Evolutionary conservation across 2,888 invertebrate genomes (phyloP).

Genomic region (Drosophila nigritarsus): DNA sequence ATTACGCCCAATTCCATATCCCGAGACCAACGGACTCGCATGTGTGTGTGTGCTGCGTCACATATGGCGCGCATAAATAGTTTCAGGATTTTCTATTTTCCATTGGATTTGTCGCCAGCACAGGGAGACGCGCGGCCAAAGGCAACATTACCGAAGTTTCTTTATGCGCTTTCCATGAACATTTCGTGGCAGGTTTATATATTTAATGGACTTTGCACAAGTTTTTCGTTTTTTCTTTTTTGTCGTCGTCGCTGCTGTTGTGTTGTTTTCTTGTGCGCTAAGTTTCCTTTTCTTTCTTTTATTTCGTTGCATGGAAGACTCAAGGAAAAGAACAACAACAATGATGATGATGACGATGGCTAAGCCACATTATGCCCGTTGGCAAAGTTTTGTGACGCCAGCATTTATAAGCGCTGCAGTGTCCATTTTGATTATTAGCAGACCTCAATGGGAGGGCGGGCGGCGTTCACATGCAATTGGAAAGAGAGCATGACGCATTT

Average conservation of each 20-base stretch:
- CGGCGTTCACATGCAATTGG: conserved; percentile 39
- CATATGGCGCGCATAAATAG: conserved; percentile 79
- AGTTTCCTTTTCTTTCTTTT: conserved; percentile 34
- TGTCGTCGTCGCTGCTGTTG: conserved; percentile 12
- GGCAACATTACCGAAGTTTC: conserved; percentile 67
- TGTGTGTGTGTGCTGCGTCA: conserved; percentile 55
- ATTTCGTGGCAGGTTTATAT: conserved; percentile 82
- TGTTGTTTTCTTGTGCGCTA: conserved; percentile 19
- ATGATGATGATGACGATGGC: conserved; percentile 39
- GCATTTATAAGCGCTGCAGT: conserved; percentile 67
- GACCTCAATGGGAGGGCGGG: conserved; percentile 8
- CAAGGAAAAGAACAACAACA: conserved; percentile 23
- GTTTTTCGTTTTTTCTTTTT: conserved; percentile 48
- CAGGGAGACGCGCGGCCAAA: conserved; percentile 16
- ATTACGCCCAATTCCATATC: conserved; percentile 56
- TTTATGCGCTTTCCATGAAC: conserved; percentile 82
- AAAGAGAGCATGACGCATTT: conserved; percentile 44
- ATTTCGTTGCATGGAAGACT: conserved; percentile 40
- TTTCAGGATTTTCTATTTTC: conserved; percentile 69
- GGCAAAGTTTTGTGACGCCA: conserved; percentile 75
- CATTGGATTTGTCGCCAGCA: conserved; percentile 62
- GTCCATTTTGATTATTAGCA: conserved; percentile 80
- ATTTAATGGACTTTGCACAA: conserved; percentile 83
- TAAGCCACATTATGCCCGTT: conserved; percentile 71
- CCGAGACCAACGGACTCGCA: background rate